Evolutionary conservation across 2,888 invertebrate genomes (phyloP), one percentile per base, ranked within the genome.

Genomic region (Epinotia nisella): DNA sequence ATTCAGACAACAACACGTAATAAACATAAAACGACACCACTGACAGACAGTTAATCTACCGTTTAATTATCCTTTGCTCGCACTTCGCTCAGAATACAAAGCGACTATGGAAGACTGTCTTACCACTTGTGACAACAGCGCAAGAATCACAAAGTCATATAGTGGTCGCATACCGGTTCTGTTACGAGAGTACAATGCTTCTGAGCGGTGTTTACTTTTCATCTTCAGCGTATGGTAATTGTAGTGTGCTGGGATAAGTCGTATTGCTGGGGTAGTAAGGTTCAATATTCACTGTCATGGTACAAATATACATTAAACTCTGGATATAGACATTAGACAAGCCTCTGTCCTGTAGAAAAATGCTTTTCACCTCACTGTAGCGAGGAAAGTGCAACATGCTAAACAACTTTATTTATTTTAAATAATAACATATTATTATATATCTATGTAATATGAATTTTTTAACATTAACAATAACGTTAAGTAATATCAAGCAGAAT

Each of bases 101-200:
- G 61, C 70, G 24, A 41, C 69, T 49, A 35, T 17, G 53, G 61
- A 61, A 60, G 68, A 41, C 60, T 39, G 51, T 66, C 55, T 68
- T 21, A 19, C 58, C 64, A 70, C 70, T 71, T 71, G 51, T 39
- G 39, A 64, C 58, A 71, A 71, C 58, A 71, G 39, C 45, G 19
- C 59, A 66, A 71, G 71, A 71, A 71, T 60, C 59, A 71, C 71
- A 71, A 53, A 60, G 71, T 60, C 65, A 59, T 60, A 66, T 60
- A 71, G 71, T 55, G 41, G 65, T 60, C 41, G 45, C 35, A 66
- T 60, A 59, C 51, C 29, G 59, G 58, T 59, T 64, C 65, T 58
- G 59, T 64, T 51, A 60, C 58, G 24, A 17, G 24, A 24, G 58
- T 29, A 58, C 67, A 67, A 49, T 59, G 70, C 56, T 35, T 45